phyloP scores from a whole-genome alignment of 2,888 invertebrate species.

The Drosophila merina region DNA sequence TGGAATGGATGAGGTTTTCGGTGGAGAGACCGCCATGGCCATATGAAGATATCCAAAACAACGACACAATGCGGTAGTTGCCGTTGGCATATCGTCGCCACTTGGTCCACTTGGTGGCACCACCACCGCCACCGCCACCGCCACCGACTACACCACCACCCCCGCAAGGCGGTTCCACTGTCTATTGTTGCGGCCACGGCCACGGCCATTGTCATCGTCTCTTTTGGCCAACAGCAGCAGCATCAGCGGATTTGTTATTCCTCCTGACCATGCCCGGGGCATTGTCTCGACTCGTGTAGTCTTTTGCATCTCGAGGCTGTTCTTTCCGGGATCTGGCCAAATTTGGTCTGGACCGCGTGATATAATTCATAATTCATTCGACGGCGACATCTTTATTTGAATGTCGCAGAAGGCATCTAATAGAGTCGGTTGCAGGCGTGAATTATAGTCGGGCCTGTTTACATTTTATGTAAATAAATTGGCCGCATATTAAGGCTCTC shows the following conservation, averaged over 20 bases:
- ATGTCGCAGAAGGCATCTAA: conserved; percentile 44
- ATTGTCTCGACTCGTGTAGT: conserved; percentile 46
- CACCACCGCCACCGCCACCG: conserved; percentile 20
- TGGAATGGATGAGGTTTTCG: conserved; percentile 13
- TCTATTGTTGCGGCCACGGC: conserved; percentile 23
- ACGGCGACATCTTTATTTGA: conserved; percentile 75
- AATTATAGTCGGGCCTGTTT: conserved; percentile 28
- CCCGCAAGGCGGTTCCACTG: conserved; percentile 9
- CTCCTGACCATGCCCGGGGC: conserved; percentile 21
- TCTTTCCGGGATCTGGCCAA: conserved; percentile 59
- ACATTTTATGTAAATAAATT: conserved; percentile 40
- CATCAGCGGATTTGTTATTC: conserved; percentile 25
- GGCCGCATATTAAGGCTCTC: background rate
- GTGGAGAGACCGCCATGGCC: conserved; percentile 29
- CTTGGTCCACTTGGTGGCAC: conserved; percentile 46
- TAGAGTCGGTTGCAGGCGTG: conserved; percentile 44
- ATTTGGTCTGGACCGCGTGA: conserved; percentile 73
- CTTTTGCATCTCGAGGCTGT: conserved; percentile 38
- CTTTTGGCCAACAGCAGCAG: conserved; percentile 49
- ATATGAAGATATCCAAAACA: conserved; percentile 84
- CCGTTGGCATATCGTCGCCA: conserved; percentile 82
- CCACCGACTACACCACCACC: conserved; percentile 26
- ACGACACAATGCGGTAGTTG: conserved; percentile 83
- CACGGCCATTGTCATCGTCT: conserved; percentile 66
- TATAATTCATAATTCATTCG: conserved; percentile 80